A percentile compares a stretch with the other conserved stretches of the same genome.
Conservation (phyloP, 2,113 vertebrate genomes). For the Gasterosteus nipponicus region DNA sequence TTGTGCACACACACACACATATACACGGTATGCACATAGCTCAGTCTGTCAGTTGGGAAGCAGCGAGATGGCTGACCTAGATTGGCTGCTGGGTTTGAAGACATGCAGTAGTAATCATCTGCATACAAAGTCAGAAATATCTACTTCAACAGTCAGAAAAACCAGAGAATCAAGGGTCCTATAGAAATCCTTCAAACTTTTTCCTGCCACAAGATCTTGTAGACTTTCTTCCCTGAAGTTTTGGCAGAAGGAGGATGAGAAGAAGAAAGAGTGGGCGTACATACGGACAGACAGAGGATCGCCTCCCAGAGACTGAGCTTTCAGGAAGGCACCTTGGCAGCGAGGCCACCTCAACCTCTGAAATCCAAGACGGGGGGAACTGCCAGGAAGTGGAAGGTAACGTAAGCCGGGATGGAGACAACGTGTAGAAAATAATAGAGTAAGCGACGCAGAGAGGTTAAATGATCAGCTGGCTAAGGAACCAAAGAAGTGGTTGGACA, state of each 20-base stretch:
- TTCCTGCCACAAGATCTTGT: constrained; percentile 7
- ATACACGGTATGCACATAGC: constrained; percentile 34
- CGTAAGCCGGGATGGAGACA: constrained; percentile 1
- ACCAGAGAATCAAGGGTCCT: constrained; percentile 1
- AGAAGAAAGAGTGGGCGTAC: neutral
- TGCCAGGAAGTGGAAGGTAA: constrained; percentile 15
- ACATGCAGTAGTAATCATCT: constrained; percentile 64
- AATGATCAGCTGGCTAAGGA: constrained; percentile 11
- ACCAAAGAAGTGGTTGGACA: constrained; percentile 22
- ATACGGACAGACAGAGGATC: neutral
- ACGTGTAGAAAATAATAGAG: neutral
- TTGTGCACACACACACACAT: constrained; percentile 24
- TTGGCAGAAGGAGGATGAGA: constrained; percentile 4
- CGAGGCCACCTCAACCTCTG: constrained; percentile 32
- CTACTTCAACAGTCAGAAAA: constrained; percentile 40
- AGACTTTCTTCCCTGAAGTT: constrained; percentile 11
- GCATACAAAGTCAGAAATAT: constrained; percentile 75
- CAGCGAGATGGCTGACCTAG: constrained; percentile 75
- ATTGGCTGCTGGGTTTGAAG: constrained; percentile 71
- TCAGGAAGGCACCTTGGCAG: constrained; percentile 30
- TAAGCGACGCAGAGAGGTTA: neutral
- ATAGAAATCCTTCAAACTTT: constrained; percentile 54
- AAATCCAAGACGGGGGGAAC: constrained; percentile 18
- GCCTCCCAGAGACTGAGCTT: constrained; percentile 28
- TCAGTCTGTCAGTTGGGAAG: constrained; percentile 64